Evolutionary conservation across 2,113 vertebrate genomes (phyloP), one percentile per base, ranked within the genome.

Genomic region (Calidris pygmaea): DNA sequence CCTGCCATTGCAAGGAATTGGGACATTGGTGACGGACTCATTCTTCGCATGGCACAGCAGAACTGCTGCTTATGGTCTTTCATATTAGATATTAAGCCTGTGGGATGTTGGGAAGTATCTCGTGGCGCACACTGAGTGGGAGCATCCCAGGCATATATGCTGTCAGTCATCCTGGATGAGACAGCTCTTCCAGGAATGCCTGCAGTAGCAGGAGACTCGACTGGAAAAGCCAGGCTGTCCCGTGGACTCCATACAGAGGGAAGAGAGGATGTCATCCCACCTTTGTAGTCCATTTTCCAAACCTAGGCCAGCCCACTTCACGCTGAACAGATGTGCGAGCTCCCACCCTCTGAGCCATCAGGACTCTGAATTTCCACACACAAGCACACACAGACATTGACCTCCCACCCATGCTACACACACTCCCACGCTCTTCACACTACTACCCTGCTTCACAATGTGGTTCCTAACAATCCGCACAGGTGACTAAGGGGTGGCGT

Each of bases 241-340:
- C 39, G 29, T 50, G 32, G 29, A 55, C 43, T 74, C 32, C 41
- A 63, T 48, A n/a, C 22, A 87, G 47, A 94, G 21, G 43, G 52
- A 85, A 91, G n/a, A 84, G 32, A 89, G 66, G n/a, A 59, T 50
- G 26, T 37, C 56, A 81, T 58, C 52, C 50, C 32, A 55, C 26
- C 52, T 82, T 39, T 41, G 47, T 23, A n/a, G 55, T 24, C 22
- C 29, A n/a, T 73, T 45, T 59, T 83, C 47, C 37, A 85, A 85
- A 56, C 26, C 12, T 10, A 70, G 53, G 60, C 29, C 27, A 94
- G 75, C 12, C 22, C 10, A n/a, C 47, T 71, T 86, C 41, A 67
- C 0, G 0, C 19, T 43, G 27, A 67, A 50, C 12, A 86, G 37
- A 75, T 3, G 10, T 3, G 13, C 27, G 74, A 79, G 23, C 21